These are phyloP conservation scores for Rhynchonema sp. DNA, from an alignment of 2,888 invertebrate genomes.

Conservation along the genomic window DNA sequence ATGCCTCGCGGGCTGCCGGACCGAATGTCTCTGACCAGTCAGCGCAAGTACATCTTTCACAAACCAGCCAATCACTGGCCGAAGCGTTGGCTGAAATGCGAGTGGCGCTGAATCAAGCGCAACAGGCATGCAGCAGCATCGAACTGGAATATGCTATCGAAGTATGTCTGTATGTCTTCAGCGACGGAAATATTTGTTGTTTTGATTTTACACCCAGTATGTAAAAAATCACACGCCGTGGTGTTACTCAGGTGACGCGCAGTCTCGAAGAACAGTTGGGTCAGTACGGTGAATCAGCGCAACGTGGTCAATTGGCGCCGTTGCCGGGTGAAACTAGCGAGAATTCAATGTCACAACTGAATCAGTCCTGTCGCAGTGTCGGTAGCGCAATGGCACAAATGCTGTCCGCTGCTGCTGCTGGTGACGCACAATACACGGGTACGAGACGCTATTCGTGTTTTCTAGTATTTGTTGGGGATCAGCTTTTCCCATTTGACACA, in stretches of 20 bases:
- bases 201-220: too few species aligned
- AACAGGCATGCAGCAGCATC: constrained; percentile 49
- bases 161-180: constrained; percentile 28
- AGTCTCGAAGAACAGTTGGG: constrained; percentile 59
- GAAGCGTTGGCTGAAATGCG: constrained; percentile 44
- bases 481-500: not conserved
- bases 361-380: constrained; percentile 12
- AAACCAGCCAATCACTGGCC: constrained; percentile 45
- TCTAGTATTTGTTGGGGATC: not conserved
- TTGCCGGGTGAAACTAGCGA: constrained; percentile 57
- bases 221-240: too few species aligned
- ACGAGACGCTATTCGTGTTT: too few species aligned
- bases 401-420: constrained; percentile 60
- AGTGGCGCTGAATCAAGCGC: constrained; percentile 40
- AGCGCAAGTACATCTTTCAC: constrained; percentile 51
- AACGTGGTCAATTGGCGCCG: not conserved
- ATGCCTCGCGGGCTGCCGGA: constrained; percentile 56
- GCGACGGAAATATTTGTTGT: not conserved
- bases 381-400: constrained; percentile 65
- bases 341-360: constrained; percentile 7
- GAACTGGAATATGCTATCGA: constrained; percentile 55
- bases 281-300: constrained; percentile 42
- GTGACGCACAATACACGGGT: constrained; percentile 47
- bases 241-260: constrained; percentile 27
- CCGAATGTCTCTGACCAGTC: constrained; percentile 62